phyloP scores from a whole-genome alignment of 2,797 vertebrate genomes.

The Acipenser ruthenus region DNA sequence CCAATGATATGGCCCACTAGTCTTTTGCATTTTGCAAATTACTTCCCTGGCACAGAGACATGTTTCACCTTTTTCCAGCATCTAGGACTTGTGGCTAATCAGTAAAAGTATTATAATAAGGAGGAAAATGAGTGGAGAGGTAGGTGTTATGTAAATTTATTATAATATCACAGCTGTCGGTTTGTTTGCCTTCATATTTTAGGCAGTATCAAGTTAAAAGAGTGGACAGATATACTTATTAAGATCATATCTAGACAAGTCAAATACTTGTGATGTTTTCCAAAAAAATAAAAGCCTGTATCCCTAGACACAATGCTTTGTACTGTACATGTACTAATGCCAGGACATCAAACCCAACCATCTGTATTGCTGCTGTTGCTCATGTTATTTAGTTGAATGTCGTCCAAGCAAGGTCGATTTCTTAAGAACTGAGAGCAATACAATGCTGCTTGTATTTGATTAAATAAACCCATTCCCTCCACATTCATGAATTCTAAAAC shows the following conservation, averaged over 20 bases:
- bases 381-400: no score
- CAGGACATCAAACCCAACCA: no score
- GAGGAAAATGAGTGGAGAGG: not conserved
- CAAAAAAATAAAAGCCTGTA: no score
- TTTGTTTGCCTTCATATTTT: conserved; percentile 5
- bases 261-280: no score
- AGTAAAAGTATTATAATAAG: conserved; percentile 7
- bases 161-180: conserved; percentile 5
- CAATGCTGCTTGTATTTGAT: no score
- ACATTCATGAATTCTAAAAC: conserved; percentile 18
- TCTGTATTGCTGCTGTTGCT: no score
- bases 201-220: not conserved
- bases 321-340: no score
- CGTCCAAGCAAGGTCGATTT: no score
- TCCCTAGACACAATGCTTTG: no score
- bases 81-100: conserved; percentile 10
- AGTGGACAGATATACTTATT: no score
- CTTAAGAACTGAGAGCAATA: no score
- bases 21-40: conserved; percentile 10
- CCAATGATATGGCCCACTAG: conserved; percentile 3
- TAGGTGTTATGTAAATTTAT: conserved; percentile 10
- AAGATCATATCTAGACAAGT: no score
- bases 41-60: conserved; percentile 12
- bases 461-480: conserved; percentile 22
- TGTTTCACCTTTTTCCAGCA: conserved; percentile 10